Conservation (phyloP, 2,888 invertebrate genomes). For the Lottia gigantea region DNA sequence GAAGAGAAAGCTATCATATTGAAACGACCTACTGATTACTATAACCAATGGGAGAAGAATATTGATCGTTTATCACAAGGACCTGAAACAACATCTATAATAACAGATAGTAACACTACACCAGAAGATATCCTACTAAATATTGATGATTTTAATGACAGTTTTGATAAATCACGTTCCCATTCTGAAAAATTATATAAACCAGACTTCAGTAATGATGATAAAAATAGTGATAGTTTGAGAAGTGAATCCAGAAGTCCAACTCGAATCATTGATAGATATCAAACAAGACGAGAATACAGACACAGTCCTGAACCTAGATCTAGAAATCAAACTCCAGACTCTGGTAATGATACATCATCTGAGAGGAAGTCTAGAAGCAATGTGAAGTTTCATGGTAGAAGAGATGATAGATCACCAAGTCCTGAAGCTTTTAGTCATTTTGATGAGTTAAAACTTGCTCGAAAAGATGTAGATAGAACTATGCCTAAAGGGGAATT, state of each 20-base stretch:
- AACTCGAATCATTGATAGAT: slow-evolving; percentile 3
- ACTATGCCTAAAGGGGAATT: slow-evolving; percentile 22
- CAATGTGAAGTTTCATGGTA: background rate
- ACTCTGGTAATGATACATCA: slow-evolving; percentile 5
- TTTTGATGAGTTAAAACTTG: slow-evolving; percentile 47
- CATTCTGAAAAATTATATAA: background rate
- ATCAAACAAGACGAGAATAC: background rate
- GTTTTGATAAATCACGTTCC: background rate
- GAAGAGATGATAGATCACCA: background rate
- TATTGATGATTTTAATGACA: slow-evolving; percentile 7
- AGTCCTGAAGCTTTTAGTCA: slow-evolving; percentile 8
- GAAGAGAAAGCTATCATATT: slow-evolving; percentile 26
- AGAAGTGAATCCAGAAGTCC: slow-evolving; percentile 13
- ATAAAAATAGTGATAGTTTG: background rate
- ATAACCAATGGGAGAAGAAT: slow-evolving; percentile 36
- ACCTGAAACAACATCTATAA: slow-evolving; percentile 13
- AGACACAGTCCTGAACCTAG: slow-evolving; percentile 11
- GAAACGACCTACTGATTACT: slow-evolving; percentile 37
- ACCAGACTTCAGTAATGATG: background rate
- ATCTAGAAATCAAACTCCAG: background rate
- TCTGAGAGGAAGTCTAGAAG: slow-evolving; percentile 8
- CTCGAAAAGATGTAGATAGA: slow-evolving; percentile 42
- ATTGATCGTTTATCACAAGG: slow-evolving; percentile 35
- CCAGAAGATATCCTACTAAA: slow-evolving; percentile 1
- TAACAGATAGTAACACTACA: slow-evolving; percentile 14